Evolutionary conservation across 2,797 vertebrate genomes (phyloP).

Genomic region (Typhlichthys eigenmanni): DNA sequence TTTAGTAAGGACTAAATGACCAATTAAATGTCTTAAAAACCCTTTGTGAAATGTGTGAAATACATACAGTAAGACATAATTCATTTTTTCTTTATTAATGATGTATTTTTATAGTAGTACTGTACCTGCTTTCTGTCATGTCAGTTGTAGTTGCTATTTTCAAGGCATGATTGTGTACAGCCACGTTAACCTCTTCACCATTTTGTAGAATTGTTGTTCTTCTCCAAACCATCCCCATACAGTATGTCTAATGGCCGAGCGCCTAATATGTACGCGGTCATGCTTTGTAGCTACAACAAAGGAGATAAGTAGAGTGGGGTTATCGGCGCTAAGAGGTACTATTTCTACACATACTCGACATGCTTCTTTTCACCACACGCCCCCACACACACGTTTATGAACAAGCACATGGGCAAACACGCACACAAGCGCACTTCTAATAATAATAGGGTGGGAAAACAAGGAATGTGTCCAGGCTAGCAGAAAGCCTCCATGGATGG

Average conservation of each 20-base stretch:
- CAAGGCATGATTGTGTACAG: constrained; percentile 13
- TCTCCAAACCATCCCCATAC: constrained; percentile 24
- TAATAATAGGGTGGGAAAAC: constrained; percentile 74
- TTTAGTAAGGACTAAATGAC: no score
- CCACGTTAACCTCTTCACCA: constrained; percentile 38
- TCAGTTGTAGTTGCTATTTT: constrained; percentile 1
- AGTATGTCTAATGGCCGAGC: no score
- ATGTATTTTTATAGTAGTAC: no score
- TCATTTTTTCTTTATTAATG: no score
- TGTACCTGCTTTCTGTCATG: no score
- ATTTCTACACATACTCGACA: constrained; percentile 41
- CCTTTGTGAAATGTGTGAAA: no score
- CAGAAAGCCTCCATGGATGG: constrained; percentile 59
- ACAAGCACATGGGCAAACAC: constrained; percentile 7
- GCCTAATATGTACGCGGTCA: no score
- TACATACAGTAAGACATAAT: no score
- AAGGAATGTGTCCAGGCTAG: constrained; percentile 77
- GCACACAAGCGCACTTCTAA: constrained; percentile 48
- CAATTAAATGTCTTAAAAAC: no score
- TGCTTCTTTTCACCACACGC: constrained; percentile 43
- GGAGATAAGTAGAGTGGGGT: constrained; percentile 29
- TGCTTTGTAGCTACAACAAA: constrained; percentile 15
- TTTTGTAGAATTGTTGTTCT: constrained; percentile 31
- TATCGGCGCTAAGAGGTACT: constrained; percentile 36
- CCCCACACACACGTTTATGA: constrained; percentile 20